Percentiles rank a stretch among this genome's conserved stretches.
Evolutionary conservation across 2,797 vertebrate genomes (phyloP).

Genomic region (Fistularia commersonii): DNA sequence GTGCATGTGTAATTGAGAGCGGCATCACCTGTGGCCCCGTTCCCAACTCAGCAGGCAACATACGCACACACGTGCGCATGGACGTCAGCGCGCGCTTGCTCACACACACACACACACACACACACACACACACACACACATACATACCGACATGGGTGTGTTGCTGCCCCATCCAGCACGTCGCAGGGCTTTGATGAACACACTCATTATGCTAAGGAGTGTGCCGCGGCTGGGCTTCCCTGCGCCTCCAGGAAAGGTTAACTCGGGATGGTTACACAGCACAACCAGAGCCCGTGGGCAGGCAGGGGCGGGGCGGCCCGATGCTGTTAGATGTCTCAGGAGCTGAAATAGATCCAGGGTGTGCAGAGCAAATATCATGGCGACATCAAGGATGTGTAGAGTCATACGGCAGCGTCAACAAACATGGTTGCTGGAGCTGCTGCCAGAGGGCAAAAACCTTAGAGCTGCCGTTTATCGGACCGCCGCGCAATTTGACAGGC

Average conservation of each 20-base stretch:
- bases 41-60: conserved; percentile 59
- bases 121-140: conserved; percentile 14
- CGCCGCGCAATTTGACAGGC: no score
- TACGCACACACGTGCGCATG: no score
- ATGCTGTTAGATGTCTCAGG: conserved; percentile 54
- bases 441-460: neutral
- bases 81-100: no score
- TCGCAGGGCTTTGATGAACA: conserved; percentile 79
- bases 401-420: conserved; percentile 36
- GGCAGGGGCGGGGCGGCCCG: conserved; percentile 41
- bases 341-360: conserved; percentile 54
- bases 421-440: conserved; percentile 28
- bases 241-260: conserved; percentile 85
- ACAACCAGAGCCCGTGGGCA: conserved; percentile 59
- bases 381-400: conserved; percentile 45
- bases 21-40: conserved; percentile 81
- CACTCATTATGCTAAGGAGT: conserved; percentile 84
- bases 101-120: conserved; percentile 16
- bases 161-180: conserved; percentile 63
- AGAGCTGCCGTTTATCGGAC: no score
- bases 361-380: conserved; percentile 64
- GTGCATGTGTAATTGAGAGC: conserved; percentile 73
- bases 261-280: conserved; percentile 77
- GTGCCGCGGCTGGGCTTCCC: conserved; percentile 76
- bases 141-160: conserved; percentile 18